Evolutionary conservation across 2,797 vertebrate species (phyloP).

Genomic region (Dicrostonyx torquatus): DNA sequence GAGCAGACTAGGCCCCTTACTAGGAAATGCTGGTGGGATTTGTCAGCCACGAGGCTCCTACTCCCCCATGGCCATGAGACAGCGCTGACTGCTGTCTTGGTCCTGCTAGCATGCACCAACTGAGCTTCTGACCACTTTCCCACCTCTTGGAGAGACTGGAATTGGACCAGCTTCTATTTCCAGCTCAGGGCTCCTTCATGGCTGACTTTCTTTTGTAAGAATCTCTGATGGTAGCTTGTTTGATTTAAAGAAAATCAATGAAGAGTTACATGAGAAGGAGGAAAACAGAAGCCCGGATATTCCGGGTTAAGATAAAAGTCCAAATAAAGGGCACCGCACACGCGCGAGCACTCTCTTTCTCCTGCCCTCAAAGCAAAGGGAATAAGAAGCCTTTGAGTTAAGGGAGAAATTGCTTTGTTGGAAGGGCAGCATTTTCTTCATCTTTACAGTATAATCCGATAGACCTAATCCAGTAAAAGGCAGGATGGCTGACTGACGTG

Average conservation of each 20-base stretch:
- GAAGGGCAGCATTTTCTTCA: conserved; percentile 66
- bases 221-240: conserved; percentile 69
- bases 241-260: conserved; percentile 75
- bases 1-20: neutral
- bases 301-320: conserved; percentile 79
- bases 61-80: neutral
- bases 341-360: conserved; percentile 56
- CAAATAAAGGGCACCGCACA: conserved; percentile 73
- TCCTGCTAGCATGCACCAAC: neutral
- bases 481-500: neutral
- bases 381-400: conserved; percentile 70
- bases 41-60: neutral
- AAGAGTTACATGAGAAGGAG: conserved; percentile 60
- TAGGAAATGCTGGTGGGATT: neutral
- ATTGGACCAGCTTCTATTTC: conserved; percentile 75
- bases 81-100: neutral
- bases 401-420: conserved; percentile 68
- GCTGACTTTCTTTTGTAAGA: conserved; percentile 67
- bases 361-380: conserved; percentile 76
- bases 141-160: conserved; percentile 48
- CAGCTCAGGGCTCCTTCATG: conserved; percentile 69
- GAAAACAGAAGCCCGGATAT: conserved; percentile 67
- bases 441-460: conserved; percentile 67
- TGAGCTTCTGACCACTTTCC: conserved; percentile 63
- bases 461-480: conserved; percentile 68